Percentiles rank a stretch among this genome's conserved stretches.
Conservation (phyloP, 2,888 invertebrate species). For the Mesochorus sp. region DNA sequence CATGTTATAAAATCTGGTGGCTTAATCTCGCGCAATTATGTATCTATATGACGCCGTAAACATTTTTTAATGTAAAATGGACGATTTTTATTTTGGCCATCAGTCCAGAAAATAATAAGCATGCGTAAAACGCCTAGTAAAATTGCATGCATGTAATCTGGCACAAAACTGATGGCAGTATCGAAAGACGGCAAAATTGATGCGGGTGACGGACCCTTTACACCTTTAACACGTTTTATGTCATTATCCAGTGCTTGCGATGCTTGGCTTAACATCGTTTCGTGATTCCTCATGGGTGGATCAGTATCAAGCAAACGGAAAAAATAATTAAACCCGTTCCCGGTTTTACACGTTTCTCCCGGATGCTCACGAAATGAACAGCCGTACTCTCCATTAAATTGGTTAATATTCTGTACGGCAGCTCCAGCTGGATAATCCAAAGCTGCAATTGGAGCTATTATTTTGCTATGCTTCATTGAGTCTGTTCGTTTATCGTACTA, state of each 20-base stretch:
- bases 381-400: conserved; percentile 47
- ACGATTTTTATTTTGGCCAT: neutral
- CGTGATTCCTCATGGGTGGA: neutral
- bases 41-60: conserved; percentile 15
- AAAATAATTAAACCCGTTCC: neutral
- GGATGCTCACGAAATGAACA: conserved; percentile 52
- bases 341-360: conserved; percentile 39
- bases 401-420: conserved; percentile 43
- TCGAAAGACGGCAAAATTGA: conserved; percentile 25
- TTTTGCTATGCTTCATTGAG: neutral
- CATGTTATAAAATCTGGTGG: conserved; percentile 37
- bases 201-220: conserved; percentile 27
- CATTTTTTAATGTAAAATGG: conserved; percentile 38
- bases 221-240: conserved; percentile 24
- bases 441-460: conserved; percentile 19
- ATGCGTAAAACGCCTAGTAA: neutral
- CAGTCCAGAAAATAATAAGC: neutral
- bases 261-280: conserved; percentile 10
- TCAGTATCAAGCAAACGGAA: conserved; percentile 1
- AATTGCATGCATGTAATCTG: conserved; percentile 31
- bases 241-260: neutral
- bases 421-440: conserved; percentile 40
- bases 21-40: neutral
- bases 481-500: conserved; percentile 17
- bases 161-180: conserved; percentile 8